These are phyloP conservation scores for Dysdera silvatica DNA, from an alignment of 1,140 invertebrate species.

Conservation along the genomic window DNA sequence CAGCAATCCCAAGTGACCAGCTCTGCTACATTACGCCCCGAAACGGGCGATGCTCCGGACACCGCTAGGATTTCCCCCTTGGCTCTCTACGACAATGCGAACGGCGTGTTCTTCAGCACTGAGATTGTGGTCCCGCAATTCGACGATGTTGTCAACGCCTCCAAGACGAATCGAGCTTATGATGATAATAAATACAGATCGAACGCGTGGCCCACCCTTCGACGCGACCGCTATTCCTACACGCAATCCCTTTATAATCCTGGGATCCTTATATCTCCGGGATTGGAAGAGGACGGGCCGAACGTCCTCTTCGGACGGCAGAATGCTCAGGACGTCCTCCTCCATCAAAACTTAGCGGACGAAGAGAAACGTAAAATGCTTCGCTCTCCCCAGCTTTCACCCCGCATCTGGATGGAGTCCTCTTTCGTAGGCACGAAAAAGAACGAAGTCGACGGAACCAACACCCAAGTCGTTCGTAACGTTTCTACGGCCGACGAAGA, in stretches of 20 bases:
- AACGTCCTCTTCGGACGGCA: conserved; percentile 1
- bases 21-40: conserved; percentile 16
- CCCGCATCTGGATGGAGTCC: conserved; percentile 32
- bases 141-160: not conserved
- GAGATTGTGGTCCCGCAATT: not conserved
- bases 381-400: conserved; percentile 10
- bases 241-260: conserved; percentile 27
- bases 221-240: conserved; percentile 29
- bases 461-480: conserved; percentile 8
- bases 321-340: not conserved
- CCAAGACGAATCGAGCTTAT: not conserved
- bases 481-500: too few species aligned
- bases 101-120: conserved; percentile 23
- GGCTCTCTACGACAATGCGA: conserved; percentile 13
- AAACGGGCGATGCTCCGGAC: not conserved
- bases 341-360: too few species aligned
- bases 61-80: conserved; percentile 17
- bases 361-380: not conserved
- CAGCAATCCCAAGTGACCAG: conserved; percentile 24
- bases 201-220: not conserved
- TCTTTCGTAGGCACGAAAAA: conserved; percentile 29
- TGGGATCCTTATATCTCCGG: conserved; percentile 10
- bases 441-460: not conserved
- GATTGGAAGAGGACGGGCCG: not conserved
- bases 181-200: too few species aligned